Percentiles rank a stretch among this genome's conserved stretches.
Evolutionary conservation across 2,888 invertebrate species (phyloP).

Genomic region (Nyleta sp.): DNA sequence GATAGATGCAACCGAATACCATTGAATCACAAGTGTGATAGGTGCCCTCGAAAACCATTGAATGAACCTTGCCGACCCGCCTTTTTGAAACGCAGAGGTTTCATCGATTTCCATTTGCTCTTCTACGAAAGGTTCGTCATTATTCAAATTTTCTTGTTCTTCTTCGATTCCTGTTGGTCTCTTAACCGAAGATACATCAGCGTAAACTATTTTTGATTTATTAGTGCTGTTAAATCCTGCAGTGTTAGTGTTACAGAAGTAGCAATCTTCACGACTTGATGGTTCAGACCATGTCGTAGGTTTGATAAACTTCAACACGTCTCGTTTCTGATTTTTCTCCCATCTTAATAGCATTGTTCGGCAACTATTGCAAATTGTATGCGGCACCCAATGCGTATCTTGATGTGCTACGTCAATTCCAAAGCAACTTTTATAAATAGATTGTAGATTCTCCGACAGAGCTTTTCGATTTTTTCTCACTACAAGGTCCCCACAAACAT

Average conservation of each 20-base stretch:
- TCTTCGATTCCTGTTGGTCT: conserved; percentile 12
- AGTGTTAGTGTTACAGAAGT: conserved; percentile 24
- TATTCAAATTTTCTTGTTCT: conserved; percentile 1
- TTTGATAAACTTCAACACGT: conserved; percentile 8
- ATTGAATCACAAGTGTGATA: no score
- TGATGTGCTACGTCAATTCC: conserved; percentile 2
- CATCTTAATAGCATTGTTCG: conserved; percentile 49
- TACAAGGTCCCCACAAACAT: conserved; percentile 38
- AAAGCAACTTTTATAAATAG: conserved; percentile 17
- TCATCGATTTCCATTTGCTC: conserved; percentile 15
- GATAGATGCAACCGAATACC: no score
- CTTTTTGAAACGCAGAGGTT: no score
- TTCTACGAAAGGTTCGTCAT: neutral
- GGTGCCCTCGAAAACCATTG: no score
- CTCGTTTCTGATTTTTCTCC: conserved; percentile 7
- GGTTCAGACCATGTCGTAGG: conserved; percentile 18
- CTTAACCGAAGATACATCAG: conserved; percentile 14
- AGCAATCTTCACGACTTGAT: conserved; percentile 15
- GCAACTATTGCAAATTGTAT: conserved; percentile 61
- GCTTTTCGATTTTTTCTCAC: conserved; percentile 11
- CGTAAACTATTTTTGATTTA: conserved; percentile 23
- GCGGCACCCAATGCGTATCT: conserved; percentile 62
- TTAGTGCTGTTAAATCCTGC: conserved; percentile 16
- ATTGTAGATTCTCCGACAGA: conserved; percentile 4
- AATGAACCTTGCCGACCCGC: no score